Conservation (phyloP, 1,140 invertebrate species). For the Phortica variegata region DNA sequence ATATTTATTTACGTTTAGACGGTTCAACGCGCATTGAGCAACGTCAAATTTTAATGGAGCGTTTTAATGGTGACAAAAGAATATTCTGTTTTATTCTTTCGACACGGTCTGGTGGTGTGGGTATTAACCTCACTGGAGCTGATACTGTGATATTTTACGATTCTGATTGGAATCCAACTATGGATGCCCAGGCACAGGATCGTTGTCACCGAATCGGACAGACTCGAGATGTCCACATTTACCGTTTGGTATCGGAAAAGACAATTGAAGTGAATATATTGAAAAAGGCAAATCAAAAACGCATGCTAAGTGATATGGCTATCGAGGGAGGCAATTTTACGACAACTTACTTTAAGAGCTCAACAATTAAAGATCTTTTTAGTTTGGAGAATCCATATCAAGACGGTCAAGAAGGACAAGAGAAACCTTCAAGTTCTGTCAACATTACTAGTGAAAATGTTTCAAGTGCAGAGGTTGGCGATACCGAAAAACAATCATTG, state of each 20-base stretch:
- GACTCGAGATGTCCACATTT: slow-evolving; percentile 99
- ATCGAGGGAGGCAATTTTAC: slow-evolving; percentile 99
- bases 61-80: slow-evolving; percentile 92
- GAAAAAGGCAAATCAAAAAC: slow-evolving; percentile 98
- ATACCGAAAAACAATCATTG: slow-evolving; percentile 63
- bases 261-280: slow-evolving; percentile 99
- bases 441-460: slow-evolving; percentile 15
- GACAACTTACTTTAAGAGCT: slow-evolving; percentile 93
- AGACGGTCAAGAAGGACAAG: slow-evolving; percentile 59
- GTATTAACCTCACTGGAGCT: slow-evolving; percentile 98
- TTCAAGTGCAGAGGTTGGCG: slow-evolving; percentile 10
- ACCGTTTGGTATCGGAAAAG: slow-evolving; percentile 91
- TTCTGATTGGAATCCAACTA: slow-evolving; percentile 99
- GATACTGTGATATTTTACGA: slow-evolving; percentile 99
- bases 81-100: slow-evolving; percentile 99
- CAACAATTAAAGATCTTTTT: slow-evolving; percentile 92
- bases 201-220: slow-evolving; percentile 98
- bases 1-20: slow-evolving; percentile 95
- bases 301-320: slow-evolving; percentile 92
- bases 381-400: slow-evolving; percentile 73
- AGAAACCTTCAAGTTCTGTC: slow-evolving; percentile 27
- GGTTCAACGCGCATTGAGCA: slow-evolving; percentile 96
- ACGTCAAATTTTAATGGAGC: slow-evolving; percentile 94
- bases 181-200: slow-evolving; percentile 99
- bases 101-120: slow-evolving; percentile 96